phyloP scores from a whole-genome alignment of 1,140 invertebrate species.

The Periplaneta americana region DNA sequence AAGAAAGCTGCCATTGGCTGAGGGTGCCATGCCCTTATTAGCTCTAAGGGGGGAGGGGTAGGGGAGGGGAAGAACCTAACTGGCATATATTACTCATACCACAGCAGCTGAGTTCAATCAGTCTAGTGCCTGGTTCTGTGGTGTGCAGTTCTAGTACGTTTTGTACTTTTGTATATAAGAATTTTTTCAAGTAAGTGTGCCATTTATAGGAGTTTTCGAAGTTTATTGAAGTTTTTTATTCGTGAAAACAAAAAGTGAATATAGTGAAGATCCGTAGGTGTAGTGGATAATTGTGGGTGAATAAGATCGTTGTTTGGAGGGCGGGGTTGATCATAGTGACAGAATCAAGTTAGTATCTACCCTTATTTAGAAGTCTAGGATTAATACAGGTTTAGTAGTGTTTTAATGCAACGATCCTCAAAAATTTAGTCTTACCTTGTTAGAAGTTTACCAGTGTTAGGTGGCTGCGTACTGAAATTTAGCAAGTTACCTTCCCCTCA shows the following conservation, averaged over 20 bases:
- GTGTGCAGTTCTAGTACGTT: not conserved
- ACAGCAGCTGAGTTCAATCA: not conserved
- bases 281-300: not conserved
- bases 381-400: not conserved
- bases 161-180: conserved; percentile 6
- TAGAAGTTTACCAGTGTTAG: not conserved
- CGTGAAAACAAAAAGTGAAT: not conserved
- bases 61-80: conserved; percentile 14
- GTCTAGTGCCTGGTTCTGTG: conserved; percentile 5
- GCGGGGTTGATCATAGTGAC: not conserved
- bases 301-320: not conserved
- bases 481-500: not conserved
- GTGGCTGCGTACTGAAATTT: not conserved
- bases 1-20: conserved; percentile 45
- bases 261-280: not conserved
- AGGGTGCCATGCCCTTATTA: conserved; percentile 22
- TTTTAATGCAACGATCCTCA: too few species aligned
- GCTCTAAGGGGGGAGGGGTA: conserved; percentile 1
- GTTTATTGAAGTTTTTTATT: not conserved
- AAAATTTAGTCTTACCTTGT: not conserved
- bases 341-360: not conserved
- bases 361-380: not conserved
- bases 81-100: conserved; percentile 14
- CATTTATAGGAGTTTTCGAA: not conserved
- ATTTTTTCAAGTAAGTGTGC: not conserved